Evolutionary conservation across 2,888 invertebrate species (phyloP), one percentile per base, ranked within the genome.

Genomic region (Drosophila setosimentum): DNA sequence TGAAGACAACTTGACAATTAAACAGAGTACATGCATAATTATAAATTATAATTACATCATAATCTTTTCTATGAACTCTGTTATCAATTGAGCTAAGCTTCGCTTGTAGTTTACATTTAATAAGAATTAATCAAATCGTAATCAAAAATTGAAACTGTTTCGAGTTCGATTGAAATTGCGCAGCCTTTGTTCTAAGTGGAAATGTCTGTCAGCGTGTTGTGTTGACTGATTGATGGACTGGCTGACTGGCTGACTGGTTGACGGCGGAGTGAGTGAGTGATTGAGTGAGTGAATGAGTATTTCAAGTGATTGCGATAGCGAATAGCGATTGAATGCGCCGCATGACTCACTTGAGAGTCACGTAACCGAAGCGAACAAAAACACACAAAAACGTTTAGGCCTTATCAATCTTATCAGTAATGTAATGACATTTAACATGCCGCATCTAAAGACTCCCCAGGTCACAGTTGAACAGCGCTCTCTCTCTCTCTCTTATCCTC

Each of bases 351-450:
- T 80, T 68, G 60, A 62, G 64, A 58, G 60, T 49, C 76, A 71
- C 68, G 72, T 72, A 68, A 72, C 45, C 61, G 61, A 48, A 2
- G 27, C 55, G 18, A 6, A 18, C 11, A 10, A 6, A 21, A 42
- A 65, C 66, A 64, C 55, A 59, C 58, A 62, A 55, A 78, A 83
- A 70, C 76, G 80, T 87, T 85, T 81, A 81, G 68, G 74, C 75
- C 69, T 86, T 86, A 86, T 86, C 89, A 84, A 84, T 89, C 87
- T 87, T 86, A 86, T 89, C 89, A 78, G 73, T 66, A 83, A 76
- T 87, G 78, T 89, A 87, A 89, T 89, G 85, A 87, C 89, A 84
- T 84, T 76, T 76, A 84, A 86, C 89, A 89, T 76, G 87, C 82
- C 89, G 78, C 87, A 75, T 80, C 66, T 63, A 74, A 74, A 77